These are phyloP conservation scores for Stenodema calcarata DNA, from an alignment of 2,888 invertebrate genomes.

Conservation along the genomic window DNA sequence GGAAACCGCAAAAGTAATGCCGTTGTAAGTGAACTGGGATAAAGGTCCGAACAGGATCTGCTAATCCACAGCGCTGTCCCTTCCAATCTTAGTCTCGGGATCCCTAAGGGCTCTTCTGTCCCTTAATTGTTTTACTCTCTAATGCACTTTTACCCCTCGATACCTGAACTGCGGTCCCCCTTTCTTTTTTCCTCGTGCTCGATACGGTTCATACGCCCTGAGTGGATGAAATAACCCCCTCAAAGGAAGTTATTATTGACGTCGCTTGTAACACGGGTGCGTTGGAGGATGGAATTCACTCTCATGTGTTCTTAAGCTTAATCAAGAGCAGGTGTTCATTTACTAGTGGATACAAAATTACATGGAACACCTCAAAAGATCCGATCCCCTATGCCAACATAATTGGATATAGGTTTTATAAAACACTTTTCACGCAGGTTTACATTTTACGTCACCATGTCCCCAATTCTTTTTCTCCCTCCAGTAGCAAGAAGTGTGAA, in stretches of 20 bases:
- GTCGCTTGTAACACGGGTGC: not conserved
- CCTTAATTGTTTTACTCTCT: not conserved
- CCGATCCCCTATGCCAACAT: too few relatives aligned
- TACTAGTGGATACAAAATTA: not conserved
- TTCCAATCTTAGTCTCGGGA: not conserved
- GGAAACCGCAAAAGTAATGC: not conserved
- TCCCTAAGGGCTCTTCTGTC: not conserved
- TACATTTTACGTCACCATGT: too few relatives aligned
- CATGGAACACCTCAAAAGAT: too few relatives aligned
- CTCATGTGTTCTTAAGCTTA: not conserved
- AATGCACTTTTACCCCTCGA: slow-evolving; percentile 2
- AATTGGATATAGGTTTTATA: too few relatives aligned
- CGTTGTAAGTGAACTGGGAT: not conserved
- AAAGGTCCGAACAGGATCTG: not conserved
- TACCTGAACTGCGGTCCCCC: not conserved
- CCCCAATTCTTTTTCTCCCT: too few relatives aligned
- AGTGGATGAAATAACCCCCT: not conserved
- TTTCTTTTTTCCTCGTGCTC: not conserved
- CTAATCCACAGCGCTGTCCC: not conserved
- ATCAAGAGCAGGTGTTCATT: not conserved
- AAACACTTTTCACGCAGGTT: too few relatives aligned
- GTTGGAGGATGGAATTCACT: not conserved
- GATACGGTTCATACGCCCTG: not conserved
- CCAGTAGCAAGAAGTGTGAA: too few relatives aligned
- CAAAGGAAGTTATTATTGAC: slow-evolving; percentile 2